Conservation (phyloP, 1,140 invertebrate genomes). For the Teleogryllus occipitalis region DNA sequence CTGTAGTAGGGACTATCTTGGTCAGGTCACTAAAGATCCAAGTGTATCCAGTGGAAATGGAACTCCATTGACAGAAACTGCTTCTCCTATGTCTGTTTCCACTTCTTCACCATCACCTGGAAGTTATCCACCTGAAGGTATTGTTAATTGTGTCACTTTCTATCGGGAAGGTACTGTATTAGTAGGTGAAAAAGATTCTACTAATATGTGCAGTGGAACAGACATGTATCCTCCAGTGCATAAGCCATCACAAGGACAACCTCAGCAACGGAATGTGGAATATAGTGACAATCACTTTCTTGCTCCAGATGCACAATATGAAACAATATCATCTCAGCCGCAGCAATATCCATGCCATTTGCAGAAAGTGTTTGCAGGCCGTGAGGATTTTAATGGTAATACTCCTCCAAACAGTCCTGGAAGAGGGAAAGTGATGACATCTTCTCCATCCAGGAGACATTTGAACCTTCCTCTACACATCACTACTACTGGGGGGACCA, state of each 20-base stretch:
- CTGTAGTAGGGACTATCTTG: background rate
- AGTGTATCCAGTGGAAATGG: background rate
- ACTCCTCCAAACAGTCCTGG: slow-evolving; percentile 24
- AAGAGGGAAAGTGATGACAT: slow-evolving; percentile 27
- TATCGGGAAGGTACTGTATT: background rate
- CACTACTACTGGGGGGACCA: slow-evolving; percentile 28
- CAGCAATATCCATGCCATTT: slow-evolving; percentile 22
- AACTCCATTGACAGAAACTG: slow-evolving; percentile 2
- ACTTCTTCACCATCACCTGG: slow-evolving; percentile 12
- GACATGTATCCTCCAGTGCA: slow-evolving; percentile 24
- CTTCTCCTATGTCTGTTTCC: slow-evolving; percentile 20
- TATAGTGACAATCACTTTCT: slow-evolving; percentile 34
- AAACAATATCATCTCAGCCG: slow-evolving; percentile 44
- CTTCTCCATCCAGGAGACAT: slow-evolving; percentile 33
- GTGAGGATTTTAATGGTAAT: slow-evolving; percentile 17
- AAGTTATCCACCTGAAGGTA: slow-evolving; percentile 10
- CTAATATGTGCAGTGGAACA: background rate
- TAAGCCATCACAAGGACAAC: slow-evolving; percentile 23
- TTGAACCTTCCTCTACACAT: slow-evolving; percentile 25
- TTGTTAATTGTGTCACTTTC: slow-evolving; percentile 12
- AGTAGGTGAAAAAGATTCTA: background rate
- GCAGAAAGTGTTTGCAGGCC: slow-evolving; percentile 12
- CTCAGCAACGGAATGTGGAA: slow-evolving; percentile 20
- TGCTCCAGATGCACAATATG: slow-evolving; percentile 53
- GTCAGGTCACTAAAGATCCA: background rate